Conservation (phyloP, 2,888 invertebrate genomes). For the Aelia acuminata region DNA sequence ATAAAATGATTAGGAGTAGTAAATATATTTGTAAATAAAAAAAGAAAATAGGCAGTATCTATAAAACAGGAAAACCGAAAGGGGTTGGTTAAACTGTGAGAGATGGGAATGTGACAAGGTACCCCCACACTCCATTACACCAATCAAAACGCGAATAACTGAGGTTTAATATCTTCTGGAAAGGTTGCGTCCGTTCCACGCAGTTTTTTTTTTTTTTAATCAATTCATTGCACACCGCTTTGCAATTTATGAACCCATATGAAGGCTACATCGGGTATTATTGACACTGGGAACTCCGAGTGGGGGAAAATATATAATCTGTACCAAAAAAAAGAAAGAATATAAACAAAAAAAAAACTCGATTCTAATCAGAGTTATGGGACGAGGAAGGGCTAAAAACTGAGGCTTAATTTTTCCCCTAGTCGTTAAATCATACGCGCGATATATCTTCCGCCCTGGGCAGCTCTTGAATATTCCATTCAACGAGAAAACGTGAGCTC, state of each 20-base stretch:
- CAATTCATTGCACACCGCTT: slow-evolving; percentile 31
- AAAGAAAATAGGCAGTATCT: not conserved
- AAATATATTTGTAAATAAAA: not conserved
- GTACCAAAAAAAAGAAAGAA: slow-evolving; percentile 26
- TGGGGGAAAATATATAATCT: slow-evolving; percentile 33
- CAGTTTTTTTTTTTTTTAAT: slow-evolving; percentile 2
- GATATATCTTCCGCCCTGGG: not conserved
- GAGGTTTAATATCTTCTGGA: slow-evolving; percentile 14
- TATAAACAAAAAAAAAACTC: not conserved
- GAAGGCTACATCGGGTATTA: slow-evolving; percentile 33
- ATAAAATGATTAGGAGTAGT: no score
- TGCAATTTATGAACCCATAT: slow-evolving; percentile 48
- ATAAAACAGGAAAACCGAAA: not conserved
- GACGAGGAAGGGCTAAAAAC: slow-evolving; percentile 49
- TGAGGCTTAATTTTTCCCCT: slow-evolving; percentile 41
- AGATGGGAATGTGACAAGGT: not conserved
- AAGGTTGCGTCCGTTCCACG: not conserved
- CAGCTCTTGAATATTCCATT: slow-evolving; percentile 38
- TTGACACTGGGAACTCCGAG: slow-evolving; percentile 45
- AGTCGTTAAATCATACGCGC: slow-evolving; percentile 43
- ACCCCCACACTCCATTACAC: not conserved
- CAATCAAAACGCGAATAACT: not conserved
- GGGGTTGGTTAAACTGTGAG: not conserved
- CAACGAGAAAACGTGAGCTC: slow-evolving; percentile 20
- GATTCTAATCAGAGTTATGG: slow-evolving; percentile 56